phyloP scores from a whole-genome alignment of 1,140 invertebrate species.

The Atopsyche davidsoni region DNA sequence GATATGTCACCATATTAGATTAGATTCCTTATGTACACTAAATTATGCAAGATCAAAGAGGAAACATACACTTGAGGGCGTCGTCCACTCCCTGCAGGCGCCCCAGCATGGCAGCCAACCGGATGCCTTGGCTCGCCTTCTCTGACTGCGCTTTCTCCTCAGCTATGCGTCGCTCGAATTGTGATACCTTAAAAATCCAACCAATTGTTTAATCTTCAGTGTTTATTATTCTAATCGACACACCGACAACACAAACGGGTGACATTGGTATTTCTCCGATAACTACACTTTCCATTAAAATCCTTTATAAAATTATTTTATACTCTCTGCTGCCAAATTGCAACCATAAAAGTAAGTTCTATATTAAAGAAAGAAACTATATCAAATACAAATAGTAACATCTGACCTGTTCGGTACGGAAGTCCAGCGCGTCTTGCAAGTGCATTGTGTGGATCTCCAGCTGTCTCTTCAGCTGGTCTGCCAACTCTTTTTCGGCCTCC shows the following conservation, averaged over 20 bases:
- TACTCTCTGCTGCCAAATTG: no score
- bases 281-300: no score
- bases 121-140: conserved; percentile 63
- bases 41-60: no score
- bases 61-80: conserved; percentile 82
- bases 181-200: conserved; percentile 13
- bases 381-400: no score
- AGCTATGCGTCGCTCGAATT: conserved; percentile 23
- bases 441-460: conserved; percentile 79
- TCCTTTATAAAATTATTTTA: no score
- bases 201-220: no score
- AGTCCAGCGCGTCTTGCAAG: conserved; percentile 61
- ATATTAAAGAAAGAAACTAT: neutral
- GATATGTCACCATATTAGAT: no score
- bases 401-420: conserved; percentile 13
- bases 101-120: conserved; percentile 74
- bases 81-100: conserved; percentile 82
- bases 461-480: conserved; percentile 71
- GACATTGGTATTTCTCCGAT: no score
- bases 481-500: conserved; percentile 65
- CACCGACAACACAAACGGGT: no score
- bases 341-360: no score
- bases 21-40: neutral
- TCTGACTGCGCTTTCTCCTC: conserved; percentile 67
- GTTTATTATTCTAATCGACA: no score